Base-by-base conservation (phyloP, 2,888 invertebrate genomes). In the Drosophila stalkeri region DNA sequence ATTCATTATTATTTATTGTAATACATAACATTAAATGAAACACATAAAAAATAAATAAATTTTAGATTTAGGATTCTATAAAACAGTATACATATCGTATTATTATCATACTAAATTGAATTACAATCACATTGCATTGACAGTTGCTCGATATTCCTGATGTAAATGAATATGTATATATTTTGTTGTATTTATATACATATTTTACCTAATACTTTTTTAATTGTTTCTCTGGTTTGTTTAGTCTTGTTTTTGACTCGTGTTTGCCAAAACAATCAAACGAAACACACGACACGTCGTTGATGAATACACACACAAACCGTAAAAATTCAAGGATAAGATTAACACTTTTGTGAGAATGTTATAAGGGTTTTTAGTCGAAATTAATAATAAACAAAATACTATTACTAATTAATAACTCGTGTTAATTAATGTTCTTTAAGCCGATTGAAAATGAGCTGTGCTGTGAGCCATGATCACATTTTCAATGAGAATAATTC, bases 1-100 rank as follows among this genome's bases (percentile, higher is more conserved):
- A 87, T 90, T 83, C 77, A 86, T 79, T 80, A 75, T 71, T 90
- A 86, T 89, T 87, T 86, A 86, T 86, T 89, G 64, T 72, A 75
- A 80, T 75, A 75, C 65, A 75, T 77, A 75, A 76, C 51, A 72
- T 68, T 74, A 54, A 64, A 67, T 31, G 55, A 55, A 55, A 55
- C 27, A 52, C 18, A 55, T 18, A 41, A 63, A 61, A 52, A 35
- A 14, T 14, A 31, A 41, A 49, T 67, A 43, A 52, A 49, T 60
- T 52, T 63, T 80, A 81, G 87, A 27, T 39, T 68, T 72, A 79
- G 51, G n/a, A 37, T 51, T 71, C 52, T 63, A 60, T 51, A 55
- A 64, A 66, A 64, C 71, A 57, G 31, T 68, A 74, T 60, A 90
- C 88, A 86, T 86, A 86, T 86, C 90, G 86, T 85, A 88, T 87